Evolutionary conservation across 1,140 invertebrate species (phyloP).

Genomic region (Hycleus phaleratus): DNA sequence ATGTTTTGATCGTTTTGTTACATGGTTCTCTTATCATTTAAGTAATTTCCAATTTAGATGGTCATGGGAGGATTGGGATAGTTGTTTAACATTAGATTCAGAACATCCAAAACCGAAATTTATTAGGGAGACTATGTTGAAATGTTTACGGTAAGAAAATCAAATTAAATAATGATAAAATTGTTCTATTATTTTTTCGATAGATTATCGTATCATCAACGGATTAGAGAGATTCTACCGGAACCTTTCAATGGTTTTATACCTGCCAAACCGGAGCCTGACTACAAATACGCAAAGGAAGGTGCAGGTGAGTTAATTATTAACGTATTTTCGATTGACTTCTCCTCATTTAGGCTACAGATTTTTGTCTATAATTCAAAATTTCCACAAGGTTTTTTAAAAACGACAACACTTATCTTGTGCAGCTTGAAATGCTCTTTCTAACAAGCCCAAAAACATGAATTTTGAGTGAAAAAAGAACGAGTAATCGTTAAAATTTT

Average conservation of each 20-base stretch:
- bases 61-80: slow-evolving; percentile 96
- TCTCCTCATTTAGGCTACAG: not conserved
- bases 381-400: no score
- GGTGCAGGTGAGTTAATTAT: slow-evolving; percentile 59
- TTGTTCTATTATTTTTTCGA: slow-evolving; percentile 27
- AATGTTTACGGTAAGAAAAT: slow-evolving; percentile 68
- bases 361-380: no score
- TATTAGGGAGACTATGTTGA: slow-evolving; percentile 84
- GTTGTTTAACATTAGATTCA: slow-evolving; percentile 71
- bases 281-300: slow-evolving; percentile 76
- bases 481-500: no score
- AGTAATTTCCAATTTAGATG: slow-evolving; percentile 99
- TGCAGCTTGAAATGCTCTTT: no score
- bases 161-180: slow-evolving; percentile 3
- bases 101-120: slow-evolving; percentile 96
- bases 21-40: slow-evolving; percentile 98
- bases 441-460: no score
- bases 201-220: slow-evolving; percentile 91
- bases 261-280: slow-evolving; percentile 68
- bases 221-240: slow-evolving; percentile 87
- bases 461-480: no score
- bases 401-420: no score
- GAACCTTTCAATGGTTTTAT: slow-evolving; percentile 76
- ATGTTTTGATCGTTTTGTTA: slow-evolving; percentile 93
- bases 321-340: slow-evolving; percentile 13